Evolutionary conservation across 2,888 invertebrate genomes (phyloP), one percentile per base, ranked within the genome.

Genomic region (Athalia rosae): DNA sequence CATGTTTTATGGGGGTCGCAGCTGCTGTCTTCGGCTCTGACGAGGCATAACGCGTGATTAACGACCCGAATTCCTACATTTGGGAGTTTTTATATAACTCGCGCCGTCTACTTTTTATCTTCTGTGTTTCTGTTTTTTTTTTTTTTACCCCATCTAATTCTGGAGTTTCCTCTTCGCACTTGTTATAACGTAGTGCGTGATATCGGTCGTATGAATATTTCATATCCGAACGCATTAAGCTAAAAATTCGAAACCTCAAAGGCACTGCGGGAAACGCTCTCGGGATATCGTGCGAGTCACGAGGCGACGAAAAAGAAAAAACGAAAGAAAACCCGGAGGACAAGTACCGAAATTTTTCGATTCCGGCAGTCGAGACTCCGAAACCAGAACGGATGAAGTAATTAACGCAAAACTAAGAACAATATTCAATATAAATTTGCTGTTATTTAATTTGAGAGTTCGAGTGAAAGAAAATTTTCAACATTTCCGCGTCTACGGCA

Each of bases 141-240:
- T 28, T 28, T 28, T 28, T 28, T 28, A 28, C 28, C 28, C 1
- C 28, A 28, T 28, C 28, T 28, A 28, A 28, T 28, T 28, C 28
- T 28, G 28, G 28, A 28, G 28, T 28, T 28, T 28, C 28, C 28
- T 28, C 28, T 28, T 28, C 28, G 28, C 28, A 28, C 28, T 28
- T 28, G 28, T 28, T 56, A 56, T 58, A 58, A 8, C 43, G 13
- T n/a, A 43, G 58, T 45, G 56, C 50, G 71, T 58, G 28, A 56
- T 71, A 71, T 71, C 15, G 13, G 13, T 58, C 28, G 58, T 71
- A 71, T 58, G 71, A 71, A 71, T 71, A 71, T 71, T 71, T 71
- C 71, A 71, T 71, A 71, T 71, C 56, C 45, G 13, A 71, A 71
- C 43, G 71, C 56, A 71, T 71, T 71, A 71, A 58, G 58, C 71